phyloP scores from a whole-genome alignment of 1,140 invertebrate genomes.

The Oryctes rhinoceros region DNA sequence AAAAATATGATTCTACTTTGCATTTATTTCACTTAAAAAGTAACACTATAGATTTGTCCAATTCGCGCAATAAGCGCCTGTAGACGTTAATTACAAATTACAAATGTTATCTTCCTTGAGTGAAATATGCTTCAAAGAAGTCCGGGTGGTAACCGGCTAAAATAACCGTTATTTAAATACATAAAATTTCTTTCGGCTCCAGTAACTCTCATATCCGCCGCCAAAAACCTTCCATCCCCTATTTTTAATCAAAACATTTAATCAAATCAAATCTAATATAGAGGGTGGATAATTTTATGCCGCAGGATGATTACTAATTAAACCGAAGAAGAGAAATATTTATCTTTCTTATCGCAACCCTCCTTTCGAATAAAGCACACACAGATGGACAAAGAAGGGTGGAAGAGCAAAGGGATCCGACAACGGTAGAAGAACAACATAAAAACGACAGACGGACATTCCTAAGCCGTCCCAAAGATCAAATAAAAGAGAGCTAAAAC shows the following conservation, averaged over 20 bases:
- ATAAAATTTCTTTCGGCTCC: no score
- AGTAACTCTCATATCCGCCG: no score
- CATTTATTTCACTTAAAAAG: no score
- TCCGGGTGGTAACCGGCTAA: no score
- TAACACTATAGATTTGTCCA: no score
- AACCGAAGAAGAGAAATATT: conserved; percentile 14
- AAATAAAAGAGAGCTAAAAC: conserved; percentile 19
- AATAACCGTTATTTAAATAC: no score
- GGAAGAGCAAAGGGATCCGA: neutral
- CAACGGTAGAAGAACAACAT: neutral
- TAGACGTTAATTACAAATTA: no score
- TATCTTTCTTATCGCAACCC: neutral
- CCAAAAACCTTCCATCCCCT: neutral
- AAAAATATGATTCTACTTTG: no score
- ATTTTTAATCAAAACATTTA: conserved; percentile 20
- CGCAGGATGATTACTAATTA: conserved; percentile 7
- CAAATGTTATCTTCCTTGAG: no score
- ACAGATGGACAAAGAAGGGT: neutral
- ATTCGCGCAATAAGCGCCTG: no score
- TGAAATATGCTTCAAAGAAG: no score
- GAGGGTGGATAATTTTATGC: conserved; percentile 1
- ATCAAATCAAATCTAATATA: conserved; percentile 23
- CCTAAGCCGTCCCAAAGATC: conserved; percentile 3
- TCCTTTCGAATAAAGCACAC: neutral
- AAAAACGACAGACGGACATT: conserved; percentile 6